phyloP scores from a whole-genome alignment of 2,888 invertebrate species.

The Camponotus fellah region DNA sequence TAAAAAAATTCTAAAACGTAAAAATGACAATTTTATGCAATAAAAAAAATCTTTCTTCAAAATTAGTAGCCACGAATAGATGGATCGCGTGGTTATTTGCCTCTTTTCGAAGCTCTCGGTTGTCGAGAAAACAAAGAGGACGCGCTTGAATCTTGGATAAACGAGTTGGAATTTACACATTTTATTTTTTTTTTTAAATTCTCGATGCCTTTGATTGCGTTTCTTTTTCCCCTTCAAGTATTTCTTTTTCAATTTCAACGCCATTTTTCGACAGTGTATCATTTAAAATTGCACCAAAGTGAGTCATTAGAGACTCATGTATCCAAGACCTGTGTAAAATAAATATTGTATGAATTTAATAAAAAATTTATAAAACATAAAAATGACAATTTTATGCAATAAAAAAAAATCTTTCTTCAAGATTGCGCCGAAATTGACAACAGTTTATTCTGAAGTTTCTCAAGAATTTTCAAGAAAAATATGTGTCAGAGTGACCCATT shows the following conservation, averaged over 20 bases:
- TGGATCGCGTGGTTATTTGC: conserved; percentile 72
- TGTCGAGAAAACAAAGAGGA: conserved; percentile 14
- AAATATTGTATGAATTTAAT: neutral
- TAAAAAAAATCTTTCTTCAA: too few species aligned
- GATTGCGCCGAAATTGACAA: neutral
- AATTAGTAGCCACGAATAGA: conserved; percentile 75
- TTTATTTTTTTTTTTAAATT: neutral
- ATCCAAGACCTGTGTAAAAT: neutral
- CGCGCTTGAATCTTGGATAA: neutral
- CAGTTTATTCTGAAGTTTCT: neutral
- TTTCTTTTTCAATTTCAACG: neutral
- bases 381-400: too few species aligned
- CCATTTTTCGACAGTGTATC: neutral
- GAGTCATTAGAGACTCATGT: neutral
- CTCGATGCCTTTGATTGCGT: neutral
- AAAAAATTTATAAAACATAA: too few species aligned
- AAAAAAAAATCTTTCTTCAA: neutral
- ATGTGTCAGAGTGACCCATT: conserved; percentile 63
- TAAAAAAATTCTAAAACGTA: neutral
- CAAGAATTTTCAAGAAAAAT: conserved; percentile 49
- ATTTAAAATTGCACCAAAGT: neutral
- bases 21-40: too few species aligned
- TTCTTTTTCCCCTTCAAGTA: neutral
- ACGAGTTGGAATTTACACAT: neutral
- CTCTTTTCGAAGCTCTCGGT: conserved; percentile 1